Conservation (phyloP, 2,888 invertebrate genomes). For the Erebia aethiops region DNA sequence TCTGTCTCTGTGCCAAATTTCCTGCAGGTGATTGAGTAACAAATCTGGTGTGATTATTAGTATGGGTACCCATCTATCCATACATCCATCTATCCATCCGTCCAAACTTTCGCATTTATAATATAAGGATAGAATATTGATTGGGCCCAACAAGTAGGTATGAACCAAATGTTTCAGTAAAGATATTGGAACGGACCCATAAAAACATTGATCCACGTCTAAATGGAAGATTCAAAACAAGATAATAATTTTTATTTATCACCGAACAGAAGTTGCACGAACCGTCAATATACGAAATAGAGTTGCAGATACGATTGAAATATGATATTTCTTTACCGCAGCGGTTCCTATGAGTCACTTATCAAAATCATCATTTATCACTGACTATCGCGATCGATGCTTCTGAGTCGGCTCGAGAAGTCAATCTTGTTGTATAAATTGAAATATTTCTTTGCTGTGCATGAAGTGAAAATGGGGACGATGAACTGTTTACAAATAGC, state of each 20-base stretch:
- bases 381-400: constrained; percentile 66
- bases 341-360: constrained; percentile 53
- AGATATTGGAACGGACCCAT: background rate
- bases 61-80: too few species aligned
- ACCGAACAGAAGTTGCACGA: constrained; percentile 47
- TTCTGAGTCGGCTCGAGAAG: constrained; percentile 56
- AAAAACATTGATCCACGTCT: constrained; percentile 16
- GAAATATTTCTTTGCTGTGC: constrained; percentile 43
- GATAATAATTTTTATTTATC: constrained; percentile 44
- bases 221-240: constrained; percentile 33
- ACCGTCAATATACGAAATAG: constrained; percentile 50
- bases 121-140: too few species aligned
- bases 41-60: too few species aligned
- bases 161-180: background rate
- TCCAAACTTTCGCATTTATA: too few species aligned
- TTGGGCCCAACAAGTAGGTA: too few species aligned
- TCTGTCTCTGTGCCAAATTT: too few species aligned
- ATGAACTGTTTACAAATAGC: constrained; percentile 16
- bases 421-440: constrained; percentile 57
- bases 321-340: constrained; percentile 55
- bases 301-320: constrained; percentile 56
- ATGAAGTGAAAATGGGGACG: constrained; percentile 21
- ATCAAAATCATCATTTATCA: constrained; percentile 68
- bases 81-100: too few species aligned
- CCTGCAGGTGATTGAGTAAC: too few species aligned